These are phyloP conservation scores for Bellardia pandia DNA, from an alignment of 2,888 invertebrate genomes.

Conservation along the genomic window DNA sequence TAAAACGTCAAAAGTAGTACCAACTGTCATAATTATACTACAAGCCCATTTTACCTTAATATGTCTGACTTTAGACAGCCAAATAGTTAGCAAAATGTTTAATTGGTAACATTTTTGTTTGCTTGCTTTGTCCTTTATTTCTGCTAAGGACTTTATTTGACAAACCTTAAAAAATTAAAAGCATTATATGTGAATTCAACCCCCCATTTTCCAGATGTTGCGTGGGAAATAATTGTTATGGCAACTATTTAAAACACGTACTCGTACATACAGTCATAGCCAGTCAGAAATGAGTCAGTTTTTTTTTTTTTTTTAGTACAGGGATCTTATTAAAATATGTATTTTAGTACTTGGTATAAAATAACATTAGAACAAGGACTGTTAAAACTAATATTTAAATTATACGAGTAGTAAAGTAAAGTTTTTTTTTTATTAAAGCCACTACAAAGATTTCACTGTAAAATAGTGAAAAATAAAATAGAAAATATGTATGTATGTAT, in stretches of 20 bases:
- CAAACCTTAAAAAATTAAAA: constrained; percentile 36
- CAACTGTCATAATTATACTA: constrained; percentile 1
- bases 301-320: neutral
- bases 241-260: constrained; percentile 13
- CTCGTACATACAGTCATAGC: neutral
- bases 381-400: constrained; percentile 22
- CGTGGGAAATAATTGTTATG: constrained; percentile 46
- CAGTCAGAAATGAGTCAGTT: constrained; percentile 32
- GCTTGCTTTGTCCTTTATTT: constrained; percentile 12
- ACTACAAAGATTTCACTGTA: neutral
- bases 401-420: neutral
- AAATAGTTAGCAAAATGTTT: neutral
- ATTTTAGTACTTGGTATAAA: constrained; percentile 7
- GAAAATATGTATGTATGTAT: neutral
- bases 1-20: neutral
- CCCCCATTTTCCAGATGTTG: constrained; percentile 24
- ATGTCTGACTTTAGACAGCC: neutral
- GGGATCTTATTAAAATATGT: constrained; percentile 30
- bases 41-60: constrained; percentile 9
- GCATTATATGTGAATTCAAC: constrained; percentile 20
- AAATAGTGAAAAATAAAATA: neutral
- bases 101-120: neutral
- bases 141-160: constrained; percentile 28
- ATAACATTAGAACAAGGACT: constrained; percentile 20
- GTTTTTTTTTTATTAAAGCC: neutral